Conservation (phyloP, 2,113 vertebrate species). For the Saguinus midas region DNA sequence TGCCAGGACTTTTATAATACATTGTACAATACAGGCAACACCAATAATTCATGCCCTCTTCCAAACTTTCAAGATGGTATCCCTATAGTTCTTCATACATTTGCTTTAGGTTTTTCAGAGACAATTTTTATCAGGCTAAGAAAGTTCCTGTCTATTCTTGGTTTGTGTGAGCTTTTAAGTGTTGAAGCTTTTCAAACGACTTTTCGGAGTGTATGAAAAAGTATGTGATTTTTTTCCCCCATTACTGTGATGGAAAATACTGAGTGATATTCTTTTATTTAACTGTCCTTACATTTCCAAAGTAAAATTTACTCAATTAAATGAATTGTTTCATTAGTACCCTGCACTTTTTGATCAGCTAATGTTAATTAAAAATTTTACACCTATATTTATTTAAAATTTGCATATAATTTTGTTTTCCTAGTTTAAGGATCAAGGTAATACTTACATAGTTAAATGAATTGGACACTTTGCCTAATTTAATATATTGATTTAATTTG, state of each 20-base stretch:
- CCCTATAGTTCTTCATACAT: neutral
- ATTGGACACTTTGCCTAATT: neutral
- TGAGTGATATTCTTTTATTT: neutral
- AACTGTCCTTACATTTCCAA: neutral
- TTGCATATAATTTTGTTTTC: neutral
- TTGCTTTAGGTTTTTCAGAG: neutral
- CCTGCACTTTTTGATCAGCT: neutral
- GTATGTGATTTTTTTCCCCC: neutral
- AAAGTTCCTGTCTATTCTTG: neutral
- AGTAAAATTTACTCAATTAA: neutral
- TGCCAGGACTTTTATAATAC: neutral
- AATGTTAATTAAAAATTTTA: neutral
- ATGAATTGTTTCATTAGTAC: neutral
- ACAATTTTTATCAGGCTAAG: neutral
- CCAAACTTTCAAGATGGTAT: neutral
- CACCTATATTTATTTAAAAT: neutral
- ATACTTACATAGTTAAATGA: neutral
- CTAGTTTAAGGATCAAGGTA: neutral
- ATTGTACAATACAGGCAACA: neutral
- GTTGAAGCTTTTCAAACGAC: neutral
- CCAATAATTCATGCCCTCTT: neutral
- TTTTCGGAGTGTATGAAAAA: neutral
- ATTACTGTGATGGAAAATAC: neutral
- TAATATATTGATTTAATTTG: conserved; percentile 20
- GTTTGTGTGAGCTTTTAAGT: neutral